Base-by-base conservation (phyloP, 2,888 invertebrate species). In the Brachypalpus laphriformis region DNA sequence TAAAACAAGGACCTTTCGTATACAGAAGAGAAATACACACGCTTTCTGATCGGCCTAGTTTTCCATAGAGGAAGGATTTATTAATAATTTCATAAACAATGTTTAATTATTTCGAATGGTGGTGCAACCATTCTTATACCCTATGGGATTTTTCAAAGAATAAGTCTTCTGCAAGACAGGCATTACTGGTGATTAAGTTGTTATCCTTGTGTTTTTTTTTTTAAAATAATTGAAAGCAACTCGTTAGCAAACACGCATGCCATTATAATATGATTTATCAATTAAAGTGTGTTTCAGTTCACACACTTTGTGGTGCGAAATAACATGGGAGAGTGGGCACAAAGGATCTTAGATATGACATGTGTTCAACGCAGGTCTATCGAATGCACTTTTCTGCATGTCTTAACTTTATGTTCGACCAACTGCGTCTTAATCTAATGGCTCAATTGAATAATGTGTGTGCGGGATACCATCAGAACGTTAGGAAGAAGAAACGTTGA, bases 201-300 rank as follows among this genome's bases (percentile, higher is more conserved):
- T 57, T 70, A 70, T 47, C 45, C 31, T n/a, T 54, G 16, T 65
- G 5, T 20, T 14, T 22, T 11, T 40, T 31, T 42, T 42, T 20
- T 40, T 3, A 28, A 25, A 25, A 25, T 4, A 63, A 18, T 72
- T 51, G 31, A 74, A 74, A 40, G 49, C 25, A 61, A 61, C 37
- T 20, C 25, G 25, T 18, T 45, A 34, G 34, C 54, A 34, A 8
- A 28, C 14, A 74, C 54, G 51, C 74, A 65, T 56, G 63, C 65
- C 54, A 65, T 65, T 45, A 56, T 63, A 74, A 65, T 51, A 72
- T 40, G 51, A 72, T 75, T 75, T 56, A 65, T 65, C 74, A 63
- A 75, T 75, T 56, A 65, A 42, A 61, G 37, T 42, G 45, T 74
- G 74, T 34, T 63, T 45, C 42, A 20, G 54, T 74, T 74, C 74